Conservation (phyloP, 1,140 invertebrate genomes). For the Oryctes rhinoceros region DNA sequence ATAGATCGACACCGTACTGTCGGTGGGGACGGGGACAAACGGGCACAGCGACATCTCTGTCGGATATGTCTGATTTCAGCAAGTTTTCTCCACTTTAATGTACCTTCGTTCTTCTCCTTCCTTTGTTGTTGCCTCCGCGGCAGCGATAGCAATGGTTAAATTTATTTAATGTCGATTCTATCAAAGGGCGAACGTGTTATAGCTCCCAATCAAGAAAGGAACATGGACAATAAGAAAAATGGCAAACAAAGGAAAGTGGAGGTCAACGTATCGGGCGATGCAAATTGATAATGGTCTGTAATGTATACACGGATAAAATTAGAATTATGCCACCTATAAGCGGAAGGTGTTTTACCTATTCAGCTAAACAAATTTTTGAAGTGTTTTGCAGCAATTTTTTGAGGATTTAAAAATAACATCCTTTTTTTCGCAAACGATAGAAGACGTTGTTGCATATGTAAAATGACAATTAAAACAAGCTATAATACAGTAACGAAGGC, state of each 20-base stretch:
- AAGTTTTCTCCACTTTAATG: background rate
- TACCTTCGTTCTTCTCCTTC: background rate
- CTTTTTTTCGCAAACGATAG: no score
- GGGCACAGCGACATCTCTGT: background rate
- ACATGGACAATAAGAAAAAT: background rate
- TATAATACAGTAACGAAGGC: no score
- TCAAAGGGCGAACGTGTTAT: background rate
- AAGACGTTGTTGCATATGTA: no score
- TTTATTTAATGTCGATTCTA: constrained; percentile 1
- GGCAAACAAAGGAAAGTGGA: background rate
- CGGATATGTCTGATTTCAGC: background rate
- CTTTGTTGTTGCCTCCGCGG: background rate
- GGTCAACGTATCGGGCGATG: background rate
- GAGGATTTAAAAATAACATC: no score
- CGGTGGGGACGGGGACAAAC: background rate
- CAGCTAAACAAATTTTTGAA: no score
- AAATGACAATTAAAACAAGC: no score
- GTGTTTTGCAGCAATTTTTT: no score
- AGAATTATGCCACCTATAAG: no score
- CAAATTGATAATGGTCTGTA: background rate
- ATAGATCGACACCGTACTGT: background rate
- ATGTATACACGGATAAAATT: background rate
- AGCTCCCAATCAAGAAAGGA: background rate
- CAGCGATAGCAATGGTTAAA: background rate
- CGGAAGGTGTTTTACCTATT: no score